Base-by-base conservation (phyloP, 2,113 vertebrate genomes). In the Malurus elegans region DNA sequence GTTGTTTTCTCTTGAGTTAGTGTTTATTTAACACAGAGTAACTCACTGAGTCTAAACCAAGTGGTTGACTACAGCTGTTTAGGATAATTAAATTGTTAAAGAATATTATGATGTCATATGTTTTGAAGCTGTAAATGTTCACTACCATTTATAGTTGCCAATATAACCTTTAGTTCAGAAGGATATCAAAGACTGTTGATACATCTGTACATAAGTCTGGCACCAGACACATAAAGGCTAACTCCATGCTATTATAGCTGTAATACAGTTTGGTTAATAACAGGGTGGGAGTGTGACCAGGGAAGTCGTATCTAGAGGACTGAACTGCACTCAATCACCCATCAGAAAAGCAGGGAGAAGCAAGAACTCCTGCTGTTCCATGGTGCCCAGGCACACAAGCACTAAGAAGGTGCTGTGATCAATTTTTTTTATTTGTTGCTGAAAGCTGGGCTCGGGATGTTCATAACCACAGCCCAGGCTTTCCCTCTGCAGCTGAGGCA, bases 111-210 rank as follows among this genome's bases (percentile, higher is more conserved):
- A 66, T 51, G 32, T 44, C 29, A 74, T 54, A 10, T 8, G 31
- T 66, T 92, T 73, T 76, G 48, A 88, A 95, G 60, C 11, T 92
- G 18, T 58, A 93, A 95, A 66, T 69, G 42, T 56, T 45, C 93
- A 83, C 45, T 9, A 60, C 6, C 26, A 57, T 89, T 92, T 79
- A 65, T 61, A 71, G 90, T 32, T 73, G 38, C 13, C 42, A 91
- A 86, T 94, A 85, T 66, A 92, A 83, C 61, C 50, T 81, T 83
- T 44, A 76, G 56, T 67, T 95, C 74, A 93, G 25, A 54, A 87
- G 62, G 47, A 25, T 89, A 62, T 26, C 75, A 92, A 89, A 86
- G 32, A 17, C 58, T 91, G 45, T 34, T 72, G 76, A 76, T 88
- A 72, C 19, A 8, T 74, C 62, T 32, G n/a, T 40, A 87, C 14